phyloP scores from a whole-genome alignment of 1,140 invertebrate species.

The Hyles euphorbiae region DNA sequence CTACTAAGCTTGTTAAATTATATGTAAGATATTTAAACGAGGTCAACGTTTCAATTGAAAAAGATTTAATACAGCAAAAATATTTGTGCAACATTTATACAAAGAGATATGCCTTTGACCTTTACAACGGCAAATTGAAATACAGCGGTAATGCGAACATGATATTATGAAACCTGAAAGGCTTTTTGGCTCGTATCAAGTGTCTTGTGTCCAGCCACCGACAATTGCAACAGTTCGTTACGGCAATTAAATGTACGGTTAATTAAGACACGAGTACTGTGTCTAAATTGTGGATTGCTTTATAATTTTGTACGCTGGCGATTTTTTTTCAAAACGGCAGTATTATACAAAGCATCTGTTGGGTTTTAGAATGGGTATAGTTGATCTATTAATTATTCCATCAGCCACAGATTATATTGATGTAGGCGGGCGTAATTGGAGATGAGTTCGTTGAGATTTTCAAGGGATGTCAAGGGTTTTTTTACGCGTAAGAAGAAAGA shows the following conservation, averaged over 20 bases:
- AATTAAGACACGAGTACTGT: neutral
- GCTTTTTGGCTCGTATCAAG: constrained; percentile 4
- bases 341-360: neutral
- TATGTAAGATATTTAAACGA: no score
- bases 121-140: neutral
- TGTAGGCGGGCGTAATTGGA: neutral
- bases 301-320: neutral
- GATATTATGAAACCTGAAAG: neutral
- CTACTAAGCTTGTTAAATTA: no score
- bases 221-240: constrained; percentile 16
- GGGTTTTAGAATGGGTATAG: neutral
- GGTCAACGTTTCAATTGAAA: no score
- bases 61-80: no score
- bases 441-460: neutral
- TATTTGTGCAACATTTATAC: no score
- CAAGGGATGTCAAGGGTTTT: no score
- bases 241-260: constrained; percentile 9
- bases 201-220: constrained; percentile 4
- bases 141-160: neutral
- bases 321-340: no score
- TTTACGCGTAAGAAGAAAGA: no score
- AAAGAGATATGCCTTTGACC: no score
- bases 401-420: neutral
- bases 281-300: neutral
- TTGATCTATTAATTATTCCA: neutral